Base-by-base conservation (phyloP, 2,797 vertebrate genomes). In the Merluccius polli region DNA sequence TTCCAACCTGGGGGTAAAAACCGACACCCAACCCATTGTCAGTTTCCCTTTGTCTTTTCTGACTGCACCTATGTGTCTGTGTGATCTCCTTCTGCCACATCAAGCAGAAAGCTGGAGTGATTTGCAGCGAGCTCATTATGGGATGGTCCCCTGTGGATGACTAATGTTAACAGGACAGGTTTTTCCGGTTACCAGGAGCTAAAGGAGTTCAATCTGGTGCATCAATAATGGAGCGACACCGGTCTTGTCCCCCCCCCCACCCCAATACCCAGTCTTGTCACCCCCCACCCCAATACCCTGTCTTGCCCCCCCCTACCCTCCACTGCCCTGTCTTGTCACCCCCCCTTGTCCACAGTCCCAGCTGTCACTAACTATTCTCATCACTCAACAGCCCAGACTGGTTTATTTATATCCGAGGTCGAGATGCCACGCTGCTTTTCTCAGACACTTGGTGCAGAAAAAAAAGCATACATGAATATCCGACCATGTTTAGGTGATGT, bases 101-200 rank as follows among this genome's bases (percentile, higher is more conserved):
- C 52, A 59, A 59, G 16, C 21, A 24, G 52, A 21, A n/a, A 59
- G n/a, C 21, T 59, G 9, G 3, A 1, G 52, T 5, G 8, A 9
- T 59, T 59, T 59, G n/a, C n/a, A 59, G 44, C 21, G 44, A 21
- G 16, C 38, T 48, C 21, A 18, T n/a, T n/a, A n/a, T n/a, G n/a
- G n/a, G n/a, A n/a, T n/a, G n/a, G n/a, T n/a, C n/a, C n/a, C n/a
- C n/a, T n/a, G n/a, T n/a, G n/a, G 8, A 35, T 35, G 30, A 6
- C 69, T 35, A 52, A n/a, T 78, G 32, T 73, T 35, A 30, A 35
- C 0, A 3, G 67, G 79, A 83, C 83, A 80, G 75, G 78, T 85
- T 79, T 83, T 73, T 73, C 76, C 4, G 1, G 69, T 70, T 78
- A 79, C 48, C 24, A 15, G 24, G 36, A 13, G 4, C 10, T 59